Conservation (phyloP, 2,888 invertebrate species). For the Formica aserva region DNA sequence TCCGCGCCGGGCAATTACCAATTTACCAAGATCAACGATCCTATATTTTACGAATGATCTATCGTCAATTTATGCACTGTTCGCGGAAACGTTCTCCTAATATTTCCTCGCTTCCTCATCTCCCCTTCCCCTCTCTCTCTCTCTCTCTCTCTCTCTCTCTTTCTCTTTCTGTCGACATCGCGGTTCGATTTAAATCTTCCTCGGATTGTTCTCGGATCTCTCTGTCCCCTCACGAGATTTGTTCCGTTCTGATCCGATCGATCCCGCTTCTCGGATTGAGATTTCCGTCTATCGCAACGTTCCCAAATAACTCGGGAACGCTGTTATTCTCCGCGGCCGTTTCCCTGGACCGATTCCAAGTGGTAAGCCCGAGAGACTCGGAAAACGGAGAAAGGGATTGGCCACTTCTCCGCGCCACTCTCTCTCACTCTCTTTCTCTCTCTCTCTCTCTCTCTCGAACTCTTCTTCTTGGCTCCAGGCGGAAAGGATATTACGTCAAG, state of each 20-base stretch:
- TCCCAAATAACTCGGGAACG: constrained; percentile 35
- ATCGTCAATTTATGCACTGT: constrained; percentile 22
- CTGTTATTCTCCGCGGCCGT: constrained; percentile 31
- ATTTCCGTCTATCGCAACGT: constrained; percentile 29
- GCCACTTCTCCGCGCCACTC: neutral
- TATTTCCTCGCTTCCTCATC: neutral
- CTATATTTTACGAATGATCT: constrained; percentile 40
- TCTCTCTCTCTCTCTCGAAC: neutral
- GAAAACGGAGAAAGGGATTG: neutral
- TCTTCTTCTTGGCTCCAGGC: neutral
- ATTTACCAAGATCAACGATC: constrained; percentile 33
- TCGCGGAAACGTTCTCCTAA: neutral
- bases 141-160: neutral
- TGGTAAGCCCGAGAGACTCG: constrained; percentile 13
- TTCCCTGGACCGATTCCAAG: constrained; percentile 44
- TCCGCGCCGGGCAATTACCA: constrained; percentile 31
- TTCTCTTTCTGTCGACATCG: neutral
- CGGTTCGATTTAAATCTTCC: constrained; percentile 27
- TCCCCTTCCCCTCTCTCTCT: neutral
- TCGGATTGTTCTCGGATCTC: constrained; percentile 6
- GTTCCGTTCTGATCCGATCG: constrained; percentile 28
- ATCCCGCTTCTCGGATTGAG: constrained; percentile 41
- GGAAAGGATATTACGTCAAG: constrained; percentile 14
- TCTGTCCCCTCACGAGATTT: constrained; percentile 6
- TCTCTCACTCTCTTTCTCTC: neutral